phyloP scores from a whole-genome alignment of 2,797 vertebrate species.

The Acanthurus tractus region DNA sequence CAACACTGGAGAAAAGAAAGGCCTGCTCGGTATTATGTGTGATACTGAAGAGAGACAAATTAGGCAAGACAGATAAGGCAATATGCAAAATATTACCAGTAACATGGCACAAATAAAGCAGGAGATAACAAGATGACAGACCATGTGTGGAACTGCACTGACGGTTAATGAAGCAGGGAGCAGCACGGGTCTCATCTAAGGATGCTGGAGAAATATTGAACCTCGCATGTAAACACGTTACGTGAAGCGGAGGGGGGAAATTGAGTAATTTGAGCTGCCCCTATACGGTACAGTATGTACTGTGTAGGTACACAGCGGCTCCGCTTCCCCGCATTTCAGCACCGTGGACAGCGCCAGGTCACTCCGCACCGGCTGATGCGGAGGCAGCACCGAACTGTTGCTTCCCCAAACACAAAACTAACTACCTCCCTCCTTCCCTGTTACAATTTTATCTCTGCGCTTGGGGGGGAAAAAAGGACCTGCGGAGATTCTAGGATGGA shows the following conservation, averaged over 20 bases:
- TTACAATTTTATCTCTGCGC: not conserved
- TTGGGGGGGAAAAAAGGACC: conserved; percentile 11
- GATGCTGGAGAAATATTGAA: conserved; percentile 29
- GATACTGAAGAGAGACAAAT: conserved; percentile 28
- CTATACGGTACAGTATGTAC: conserved; percentile 65
- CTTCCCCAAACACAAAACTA: conserved; percentile 39
- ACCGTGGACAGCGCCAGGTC: conserved; percentile 68
- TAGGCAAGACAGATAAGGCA: conserved; percentile 9
- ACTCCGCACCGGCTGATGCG: conserved; percentile 51
- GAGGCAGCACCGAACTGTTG: conserved; percentile 76
- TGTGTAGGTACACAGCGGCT: conserved; percentile 53
- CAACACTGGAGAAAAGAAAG: conserved; percentile 27
- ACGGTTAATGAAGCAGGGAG: conserved; percentile 24
- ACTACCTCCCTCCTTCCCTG: not conserved
- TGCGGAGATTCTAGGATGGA: conserved; percentile 40
- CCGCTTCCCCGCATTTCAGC: conserved; percentile 25
- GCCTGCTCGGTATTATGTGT: conserved; percentile 27
- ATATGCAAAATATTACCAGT: conserved; percentile 47
- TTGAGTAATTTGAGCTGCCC: conserved; percentile 17
- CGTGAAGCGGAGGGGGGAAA: not conserved
- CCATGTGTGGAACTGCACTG: not conserved
- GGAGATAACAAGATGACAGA: conserved; percentile 12
- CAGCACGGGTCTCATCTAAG: conserved; percentile 31
- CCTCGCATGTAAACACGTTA: conserved; percentile 28
- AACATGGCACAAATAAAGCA: conserved; percentile 22